Evolutionary conservation across 1,140 invertebrate species (phyloP), one percentile per base, ranked within the genome.

Genomic region (Vanessa tameamea): DNA sequence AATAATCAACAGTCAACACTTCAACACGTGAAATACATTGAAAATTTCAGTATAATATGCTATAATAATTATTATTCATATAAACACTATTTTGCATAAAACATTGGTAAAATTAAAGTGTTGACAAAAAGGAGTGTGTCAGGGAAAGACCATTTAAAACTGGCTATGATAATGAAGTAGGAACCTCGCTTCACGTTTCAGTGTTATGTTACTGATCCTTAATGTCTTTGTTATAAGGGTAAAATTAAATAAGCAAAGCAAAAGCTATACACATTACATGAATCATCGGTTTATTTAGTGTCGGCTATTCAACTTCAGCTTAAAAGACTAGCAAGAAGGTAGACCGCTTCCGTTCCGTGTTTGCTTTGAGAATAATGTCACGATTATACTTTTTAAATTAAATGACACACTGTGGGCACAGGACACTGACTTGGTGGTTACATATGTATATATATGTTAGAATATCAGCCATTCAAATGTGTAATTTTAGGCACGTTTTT

Each of bases 131-230:
- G 53, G 57, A 64, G n/a, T 64, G 43, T 64, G 63, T 48, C 63
- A 64, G 43, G 63, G 63, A 64, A 20, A 5, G 37, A 64, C 37
- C 20, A 48, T 47, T 64, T 64, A 64, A 47, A 68, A 68, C 50
- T 20, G 66, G 66, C 26, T 68, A 57, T 68, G 66, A 23, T 57
- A 68, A 68, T 68, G 66, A 68, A 47, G 66, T 68, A 16, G 7
- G 47, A 53, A 53, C 50, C 65, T 67, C 37, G 53, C 47, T 57
- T 57, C 51, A 51, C 31, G 31, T 12, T 59, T 16, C 15, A 57
- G 12, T 47, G 51, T 48, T 16, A 51, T 12, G 48, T 59, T 23
- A 48, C 11, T 14, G 20, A 47, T 8, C 53, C 11, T 57, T 47
- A 69, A 26, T 13, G 16, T 6, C 0, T 43, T 26, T n/a, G 51